Conservation (phyloP, 2,113 vertebrate species). For the Carassius gibelio region DNA sequence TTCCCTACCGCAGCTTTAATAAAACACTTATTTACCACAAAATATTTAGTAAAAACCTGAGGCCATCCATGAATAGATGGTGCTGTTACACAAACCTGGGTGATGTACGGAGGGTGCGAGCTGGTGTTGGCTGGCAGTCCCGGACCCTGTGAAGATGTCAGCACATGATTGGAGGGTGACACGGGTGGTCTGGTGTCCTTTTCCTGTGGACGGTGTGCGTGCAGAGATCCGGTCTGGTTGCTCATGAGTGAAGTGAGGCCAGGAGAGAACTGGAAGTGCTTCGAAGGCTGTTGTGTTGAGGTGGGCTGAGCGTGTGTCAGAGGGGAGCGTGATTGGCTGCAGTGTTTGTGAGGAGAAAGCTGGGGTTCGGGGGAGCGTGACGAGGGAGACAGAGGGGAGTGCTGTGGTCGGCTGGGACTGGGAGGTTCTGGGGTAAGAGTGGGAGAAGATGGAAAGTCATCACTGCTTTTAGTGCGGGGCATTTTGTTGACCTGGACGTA, state of each 20-base stretch:
- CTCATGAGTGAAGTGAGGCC: constrained; percentile 20
- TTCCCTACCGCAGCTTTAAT: no score
- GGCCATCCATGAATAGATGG: not conserved
- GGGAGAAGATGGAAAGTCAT: constrained; percentile 68
- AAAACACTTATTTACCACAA: no score
- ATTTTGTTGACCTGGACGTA: constrained; percentile 92
- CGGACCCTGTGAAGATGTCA: constrained; percentile 52
- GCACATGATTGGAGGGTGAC: constrained; percentile 69
- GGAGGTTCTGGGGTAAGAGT: constrained; percentile 62
- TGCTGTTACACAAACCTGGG: constrained; percentile 65
- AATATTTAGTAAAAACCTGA: no score
- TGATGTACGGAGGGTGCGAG: constrained; percentile 52
- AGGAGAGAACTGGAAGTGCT: constrained; percentile 59
- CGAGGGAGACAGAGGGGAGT: constrained; percentile 64
- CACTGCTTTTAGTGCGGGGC: constrained; percentile 80
- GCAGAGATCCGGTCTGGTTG: constrained; percentile 46
- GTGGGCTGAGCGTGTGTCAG: constrained; percentile 56
- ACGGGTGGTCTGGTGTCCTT: constrained; percentile 51
- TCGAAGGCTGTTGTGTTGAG: constrained; percentile 53
- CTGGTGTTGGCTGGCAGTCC: constrained; percentile 56
- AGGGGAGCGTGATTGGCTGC: constrained; percentile 66
- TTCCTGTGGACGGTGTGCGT: constrained; percentile 51
- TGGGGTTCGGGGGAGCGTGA: constrained; percentile 62
- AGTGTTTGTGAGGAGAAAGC: constrained; percentile 67
- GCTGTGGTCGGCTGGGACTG: constrained; percentile 71